Evolutionary conservation across 37 sponge, comb jelly and placozoan species (phyloP), one percentile per base, ranked within the genome.

Genomic region (Petrosia ficiformis): DNA sequence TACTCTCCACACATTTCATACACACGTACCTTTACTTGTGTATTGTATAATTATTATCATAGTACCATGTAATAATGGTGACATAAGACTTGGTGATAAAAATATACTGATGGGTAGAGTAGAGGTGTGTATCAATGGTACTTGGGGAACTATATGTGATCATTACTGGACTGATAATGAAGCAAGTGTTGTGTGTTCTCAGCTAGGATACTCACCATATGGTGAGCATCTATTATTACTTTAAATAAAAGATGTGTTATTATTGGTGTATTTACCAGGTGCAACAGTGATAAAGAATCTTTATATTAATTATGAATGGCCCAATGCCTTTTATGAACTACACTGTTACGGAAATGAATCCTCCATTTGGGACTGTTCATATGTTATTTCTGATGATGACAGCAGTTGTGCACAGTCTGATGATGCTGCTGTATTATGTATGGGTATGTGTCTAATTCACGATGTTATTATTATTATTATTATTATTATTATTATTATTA

Each of bases 121-220:
- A 28, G 70, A 69, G 16, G 70, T 69, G 70, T 69, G 70, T 35
- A 4, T 36, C n/a, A 39, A 39, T 24, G 70, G 70, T 6, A 29
- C 39, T 19, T 69, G 39, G 39, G 70, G 32, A 31, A 69, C 70
- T 3, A 35, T 69, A 38, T 69, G 70, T 21, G 32, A 34, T 69
- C 70, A 69, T 35, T 19, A 6, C 29, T 69, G 70, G 70, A 69
- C 40, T 28, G 41, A 36, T 28, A 6, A 69, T 34, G 70, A 69
- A 40, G 70, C 70, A 8, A 40, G 37, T 38, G 70, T 69, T 29
- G 36, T 36, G 6, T 69, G 70, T 39, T 40, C 40, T 35, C 39
- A 39, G 24, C 16, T 69, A 24, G 70, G 70, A 39, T 69, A 69
- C 36, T 69, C 70, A 35, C 70, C 32, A 38, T 69, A 69, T 69